A percentile compares a stretch with the other conserved stretches of the same genome.
These are phyloP conservation scores for Nannoperca obscura DNA, from an alignment of 2,797 vertebrate species.

Conservation along the genomic window DNA sequence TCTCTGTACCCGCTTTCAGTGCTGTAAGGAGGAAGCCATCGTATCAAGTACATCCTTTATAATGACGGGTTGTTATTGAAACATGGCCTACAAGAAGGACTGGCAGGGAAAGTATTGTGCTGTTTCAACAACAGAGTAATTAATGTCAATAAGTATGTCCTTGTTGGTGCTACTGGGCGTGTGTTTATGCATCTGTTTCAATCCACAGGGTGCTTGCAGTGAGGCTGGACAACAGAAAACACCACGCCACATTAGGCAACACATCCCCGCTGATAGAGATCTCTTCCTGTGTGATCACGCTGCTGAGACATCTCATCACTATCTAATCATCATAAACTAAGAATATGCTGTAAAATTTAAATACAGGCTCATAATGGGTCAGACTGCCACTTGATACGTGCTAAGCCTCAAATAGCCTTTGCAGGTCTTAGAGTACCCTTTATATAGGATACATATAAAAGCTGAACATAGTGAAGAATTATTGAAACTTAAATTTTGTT, in stretches of 20 bases:
- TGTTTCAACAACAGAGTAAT: slow-evolving; percentile 29
- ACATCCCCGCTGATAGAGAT: slow-evolving; percentile 65
- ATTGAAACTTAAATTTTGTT: background rate
- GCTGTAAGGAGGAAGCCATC: background rate
- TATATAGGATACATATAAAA: background rate
- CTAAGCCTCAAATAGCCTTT: slow-evolving; percentile 32
- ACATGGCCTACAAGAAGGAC: background rate
- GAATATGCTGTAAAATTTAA: slow-evolving; percentile 53
- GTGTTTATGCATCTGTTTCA: slow-evolving; percentile 56
- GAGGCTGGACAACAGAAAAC: slow-evolving; percentile 51
- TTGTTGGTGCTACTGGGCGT: slow-evolving; percentile 40
- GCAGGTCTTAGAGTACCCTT: slow-evolving; percentile 22
- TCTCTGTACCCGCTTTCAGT: slow-evolving; percentile 3
- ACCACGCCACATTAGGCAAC: slow-evolving; percentile 64
- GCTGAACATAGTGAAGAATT: background rate
- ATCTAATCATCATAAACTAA: slow-evolving; percentile 57
- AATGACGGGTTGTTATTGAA: background rate
- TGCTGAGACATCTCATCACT: slow-evolving; percentile 52
- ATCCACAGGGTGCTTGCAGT: slow-evolving; percentile 33
- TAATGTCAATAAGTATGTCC: slow-evolving; percentile 39
- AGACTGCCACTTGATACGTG: slow-evolving; percentile 47
- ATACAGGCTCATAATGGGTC: slow-evolving; percentile 59
- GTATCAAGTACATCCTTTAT: background rate
- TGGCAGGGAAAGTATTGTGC: background rate
- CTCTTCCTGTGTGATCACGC: slow-evolving; percentile 63